These are phyloP conservation scores for Bibio marci DNA, from an alignment of 2,888 invertebrate genomes.

Conservation along the genomic window DNA sequence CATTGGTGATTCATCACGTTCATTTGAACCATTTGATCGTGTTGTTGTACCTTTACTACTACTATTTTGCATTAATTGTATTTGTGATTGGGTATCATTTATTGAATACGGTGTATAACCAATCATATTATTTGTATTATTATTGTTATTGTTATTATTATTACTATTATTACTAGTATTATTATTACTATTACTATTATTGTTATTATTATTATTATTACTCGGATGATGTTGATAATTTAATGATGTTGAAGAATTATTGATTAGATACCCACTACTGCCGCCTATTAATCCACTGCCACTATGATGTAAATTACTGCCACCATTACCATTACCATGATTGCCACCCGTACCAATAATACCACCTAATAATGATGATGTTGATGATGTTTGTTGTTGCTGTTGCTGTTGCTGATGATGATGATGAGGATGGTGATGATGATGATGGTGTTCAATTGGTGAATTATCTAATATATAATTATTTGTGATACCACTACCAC, in stretches of 20 bases:
- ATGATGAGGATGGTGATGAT: too few relatives aligned
- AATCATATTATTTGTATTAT: background rate
- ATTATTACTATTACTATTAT: too few relatives aligned
- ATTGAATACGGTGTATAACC: conserved; percentile 4
- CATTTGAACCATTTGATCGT: conserved; percentile 19
- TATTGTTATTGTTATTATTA: too few relatives aligned
- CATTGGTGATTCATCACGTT: conserved; percentile 62
- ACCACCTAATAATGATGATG: conserved; percentile 1
- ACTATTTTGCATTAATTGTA: background rate
- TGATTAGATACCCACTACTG: background rate
- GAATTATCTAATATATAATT: too few relatives aligned
- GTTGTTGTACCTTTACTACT: conserved; percentile 1
- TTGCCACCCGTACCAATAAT: conserved; percentile 7
- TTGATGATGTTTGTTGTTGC: too few relatives aligned
- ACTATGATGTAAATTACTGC: too few relatives aligned
- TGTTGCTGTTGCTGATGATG: too few relatives aligned
- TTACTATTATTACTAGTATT: too few relatives aligned
- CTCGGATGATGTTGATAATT: background rate
- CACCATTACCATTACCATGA: background rate
- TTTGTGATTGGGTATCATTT: background rate
- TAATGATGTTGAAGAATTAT: too few relatives aligned
- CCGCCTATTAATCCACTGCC: background rate
- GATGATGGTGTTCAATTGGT: background rate
- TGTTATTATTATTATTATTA: background rate
- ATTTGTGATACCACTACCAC: conserved; percentile 10